Conservation (phyloP, 2,797 vertebrate genomes). For the Chaenodraco wilsoni region DNA sequence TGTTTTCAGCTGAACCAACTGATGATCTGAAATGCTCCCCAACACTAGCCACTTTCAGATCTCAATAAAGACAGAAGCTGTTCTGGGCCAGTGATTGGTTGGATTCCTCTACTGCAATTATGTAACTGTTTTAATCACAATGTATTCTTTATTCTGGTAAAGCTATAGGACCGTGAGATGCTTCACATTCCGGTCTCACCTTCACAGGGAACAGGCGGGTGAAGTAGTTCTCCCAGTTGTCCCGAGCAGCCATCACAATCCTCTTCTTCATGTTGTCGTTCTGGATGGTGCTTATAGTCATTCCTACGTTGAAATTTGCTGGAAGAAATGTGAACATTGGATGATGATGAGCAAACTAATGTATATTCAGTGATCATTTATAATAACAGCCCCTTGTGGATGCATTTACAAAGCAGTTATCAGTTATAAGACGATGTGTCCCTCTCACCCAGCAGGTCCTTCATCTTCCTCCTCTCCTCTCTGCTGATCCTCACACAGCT, state of each 20-base stretch:
- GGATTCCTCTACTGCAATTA: too few species aligned
- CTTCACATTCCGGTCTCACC: conserved; percentile 70
- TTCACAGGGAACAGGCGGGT: conserved; percentile 90
- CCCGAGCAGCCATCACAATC: conserved; percentile 94
- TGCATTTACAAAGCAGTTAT: not conserved
- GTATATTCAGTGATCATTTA: not conserved
- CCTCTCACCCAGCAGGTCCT: conserved; percentile 90
- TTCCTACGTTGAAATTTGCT: conserved; percentile 88
- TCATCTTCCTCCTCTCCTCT: conserved; percentile 94
- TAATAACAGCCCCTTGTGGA: not conserved
- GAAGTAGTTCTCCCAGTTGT: conserved; percentile 98
- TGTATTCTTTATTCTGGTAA: not conserved
- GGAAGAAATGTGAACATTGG: not conserved
- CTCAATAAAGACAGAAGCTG: too few species aligned
- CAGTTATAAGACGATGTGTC: not conserved
- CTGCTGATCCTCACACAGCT: conserved; percentile 89
- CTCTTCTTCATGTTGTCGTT: conserved; percentile 93
- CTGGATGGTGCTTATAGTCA: conserved; percentile 77
- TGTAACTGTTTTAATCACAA: not conserved
- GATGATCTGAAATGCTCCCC: not conserved
- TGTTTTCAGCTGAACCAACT: not conserved
- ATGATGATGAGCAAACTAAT: not conserved
- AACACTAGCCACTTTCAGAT: not conserved
- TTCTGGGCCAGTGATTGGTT: not conserved
- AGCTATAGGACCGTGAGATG: not conserved